Conservation (phyloP, 2,888 invertebrate species). For the Tinea trinotella region DNA sequence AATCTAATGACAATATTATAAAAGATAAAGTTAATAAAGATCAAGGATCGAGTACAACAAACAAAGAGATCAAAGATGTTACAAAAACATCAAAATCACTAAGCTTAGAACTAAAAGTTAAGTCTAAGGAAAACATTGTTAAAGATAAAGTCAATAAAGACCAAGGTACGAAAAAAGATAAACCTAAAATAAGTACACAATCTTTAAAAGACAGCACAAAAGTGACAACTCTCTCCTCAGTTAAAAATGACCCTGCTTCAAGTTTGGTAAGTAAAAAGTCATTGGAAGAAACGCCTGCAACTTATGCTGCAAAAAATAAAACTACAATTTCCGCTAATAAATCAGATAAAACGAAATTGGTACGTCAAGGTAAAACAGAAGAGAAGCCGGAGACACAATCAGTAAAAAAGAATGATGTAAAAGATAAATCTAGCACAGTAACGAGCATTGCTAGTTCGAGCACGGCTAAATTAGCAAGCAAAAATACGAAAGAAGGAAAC, state of each 20-base stretch:
- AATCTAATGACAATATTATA: neutral
- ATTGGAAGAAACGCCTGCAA: neutral
- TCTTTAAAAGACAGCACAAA: conserved; percentile 22
- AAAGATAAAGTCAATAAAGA: neutral
- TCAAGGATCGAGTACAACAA: neutral
- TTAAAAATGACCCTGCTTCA: neutral
- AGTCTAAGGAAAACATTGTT: neutral
- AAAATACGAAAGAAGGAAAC: neutral
- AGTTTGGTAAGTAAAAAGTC: neutral
- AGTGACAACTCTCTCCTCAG: conserved; percentile 16
- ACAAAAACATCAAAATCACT: neutral
- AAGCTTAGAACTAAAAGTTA: neutral
- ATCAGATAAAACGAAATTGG: neutral
- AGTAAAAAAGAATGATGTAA: neutral
- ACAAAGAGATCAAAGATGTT: conserved; percentile 1
- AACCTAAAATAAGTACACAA: conserved; percentile 20
- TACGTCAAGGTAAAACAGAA: conserved; percentile 7
- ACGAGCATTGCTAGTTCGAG: neutral
- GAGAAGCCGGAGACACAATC: neutral
- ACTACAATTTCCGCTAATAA: neutral
- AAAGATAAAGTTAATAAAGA: neutral
- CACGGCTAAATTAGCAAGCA: neutral
- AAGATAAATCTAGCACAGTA: neutral
- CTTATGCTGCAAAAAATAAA: neutral
- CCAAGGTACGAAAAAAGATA: conserved; percentile 12